phyloP scores from a whole-genome alignment of 1,140 invertebrate species.

The Psilanteris sp. region DNA sequence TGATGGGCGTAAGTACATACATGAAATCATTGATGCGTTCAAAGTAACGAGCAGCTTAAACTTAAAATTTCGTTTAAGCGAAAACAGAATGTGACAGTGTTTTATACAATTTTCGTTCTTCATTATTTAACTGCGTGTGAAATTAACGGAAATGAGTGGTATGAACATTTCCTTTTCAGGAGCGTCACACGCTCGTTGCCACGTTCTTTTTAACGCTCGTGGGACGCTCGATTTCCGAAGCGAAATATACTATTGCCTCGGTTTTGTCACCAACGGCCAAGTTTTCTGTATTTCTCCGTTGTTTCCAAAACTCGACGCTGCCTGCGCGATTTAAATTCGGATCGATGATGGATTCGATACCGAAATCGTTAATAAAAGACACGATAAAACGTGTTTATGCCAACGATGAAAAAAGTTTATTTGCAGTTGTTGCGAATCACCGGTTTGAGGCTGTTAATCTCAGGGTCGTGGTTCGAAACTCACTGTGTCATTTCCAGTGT shows the following conservation, averaged over 20 bases:
- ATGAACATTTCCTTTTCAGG: constrained; percentile 63
- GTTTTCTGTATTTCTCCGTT: background rate
- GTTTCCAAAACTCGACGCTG: background rate
- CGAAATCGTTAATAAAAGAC: constrained; percentile 7
- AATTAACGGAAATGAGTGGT: constrained; percentile 64
- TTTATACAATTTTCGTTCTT: constrained; percentile 46
- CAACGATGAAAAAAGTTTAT: constrained; percentile 8
- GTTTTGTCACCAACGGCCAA: constrained; percentile 28
- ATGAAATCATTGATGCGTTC: no score
- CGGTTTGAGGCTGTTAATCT: constrained; percentile 31
- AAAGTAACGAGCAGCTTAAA: no score
- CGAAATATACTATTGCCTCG: constrained; percentile 36
- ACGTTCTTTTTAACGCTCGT: constrained; percentile 60
- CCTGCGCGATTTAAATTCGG: constrained; percentile 8
- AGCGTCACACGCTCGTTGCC: constrained; percentile 59
- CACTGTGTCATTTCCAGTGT: constrained; percentile 4
- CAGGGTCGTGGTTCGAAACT: constrained; percentile 6
- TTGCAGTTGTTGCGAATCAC: constrained; percentile 21
- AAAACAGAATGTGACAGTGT: constrained; percentile 4
- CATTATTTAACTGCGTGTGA: constrained; percentile 59
- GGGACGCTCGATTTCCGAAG: constrained; percentile 52
- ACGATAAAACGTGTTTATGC: constrained; percentile 1
- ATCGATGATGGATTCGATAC: constrained; percentile 1
- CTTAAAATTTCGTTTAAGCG: no score
- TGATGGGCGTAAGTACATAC: no score